Evolutionary conservation across 2,888 invertebrate species (phyloP).

Genomic region (Cantharis lateralis): DNA sequence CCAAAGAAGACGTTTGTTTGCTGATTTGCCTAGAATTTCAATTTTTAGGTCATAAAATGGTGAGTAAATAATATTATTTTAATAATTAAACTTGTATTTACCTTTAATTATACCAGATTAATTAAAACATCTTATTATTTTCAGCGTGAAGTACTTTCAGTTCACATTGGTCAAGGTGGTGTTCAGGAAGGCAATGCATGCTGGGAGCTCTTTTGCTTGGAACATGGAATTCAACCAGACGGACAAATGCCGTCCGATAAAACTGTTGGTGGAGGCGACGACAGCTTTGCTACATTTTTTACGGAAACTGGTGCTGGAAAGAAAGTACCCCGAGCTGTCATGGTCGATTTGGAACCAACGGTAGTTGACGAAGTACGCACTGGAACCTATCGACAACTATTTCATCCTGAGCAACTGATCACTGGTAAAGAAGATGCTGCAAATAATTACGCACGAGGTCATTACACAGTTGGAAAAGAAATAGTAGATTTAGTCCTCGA

Average conservation of each 20-base stretch:
- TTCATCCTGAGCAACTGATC: slow-evolving; percentile 55
- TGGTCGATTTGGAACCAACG: neutral
- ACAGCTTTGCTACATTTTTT: slow-evolving; percentile 69
- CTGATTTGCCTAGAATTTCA: neutral
- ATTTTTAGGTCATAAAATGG: neutral
- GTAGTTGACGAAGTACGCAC: slow-evolving; percentile 62
- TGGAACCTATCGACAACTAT: slow-evolving; percentile 70
- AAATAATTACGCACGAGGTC: slow-evolving; percentile 22
- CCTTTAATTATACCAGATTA: no score
- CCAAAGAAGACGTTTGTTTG: neutral
- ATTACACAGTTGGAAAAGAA: slow-evolving; percentile 60
- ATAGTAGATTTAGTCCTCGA: slow-evolving; percentile 56
- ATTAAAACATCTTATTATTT: no score
- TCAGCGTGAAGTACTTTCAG: neutral
- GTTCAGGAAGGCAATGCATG: neutral
- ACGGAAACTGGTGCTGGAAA: slow-evolving; percentile 65
- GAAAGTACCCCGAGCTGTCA: neutral
- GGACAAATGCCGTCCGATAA: slow-evolving; percentile 1
- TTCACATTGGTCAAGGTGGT: neutral
- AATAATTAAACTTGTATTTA: no score
- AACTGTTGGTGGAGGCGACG: slow-evolving; percentile 28
- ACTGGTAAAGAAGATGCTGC: slow-evolving; percentile 59
- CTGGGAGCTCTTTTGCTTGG: neutral
- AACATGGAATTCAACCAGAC: slow-evolving; percentile 31
- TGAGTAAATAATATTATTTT: neutral